phyloP scores from a whole-genome alignment of 1,140 invertebrate genomes.

The Ruditapes philippinarum region DNA sequence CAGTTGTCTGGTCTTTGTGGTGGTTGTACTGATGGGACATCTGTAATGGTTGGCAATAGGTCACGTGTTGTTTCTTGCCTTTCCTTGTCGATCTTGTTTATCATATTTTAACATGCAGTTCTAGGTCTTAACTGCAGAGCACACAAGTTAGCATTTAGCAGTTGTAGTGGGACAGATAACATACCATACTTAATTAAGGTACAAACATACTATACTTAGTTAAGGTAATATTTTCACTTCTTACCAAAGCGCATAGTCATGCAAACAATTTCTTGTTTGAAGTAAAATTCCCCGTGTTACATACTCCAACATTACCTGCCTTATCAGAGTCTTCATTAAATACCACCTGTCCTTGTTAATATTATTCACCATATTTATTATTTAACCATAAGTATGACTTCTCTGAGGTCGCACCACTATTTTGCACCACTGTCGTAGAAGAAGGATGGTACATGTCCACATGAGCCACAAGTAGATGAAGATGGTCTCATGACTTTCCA shows the following conservation, averaged over 20 bases:
- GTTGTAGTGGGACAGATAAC: neutral
- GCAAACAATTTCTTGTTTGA: too few species aligned
- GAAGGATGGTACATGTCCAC: slow-evolving; percentile 2
- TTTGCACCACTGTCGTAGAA: neutral
- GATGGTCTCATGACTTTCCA: slow-evolving; percentile 32
- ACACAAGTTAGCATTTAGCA: neutral
- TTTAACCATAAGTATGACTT: slow-evolving; percentile 22
- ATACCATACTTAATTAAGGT: slow-evolving; percentile 18
- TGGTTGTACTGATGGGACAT: too few species aligned
- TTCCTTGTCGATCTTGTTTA: too few species aligned
- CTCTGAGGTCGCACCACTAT: neutral
- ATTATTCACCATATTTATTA: too few species aligned
- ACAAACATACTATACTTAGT: neutral
- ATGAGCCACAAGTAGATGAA: slow-evolving; percentile 6
- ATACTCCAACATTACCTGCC: neutral
- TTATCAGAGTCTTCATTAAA: slow-evolving; percentile 30
- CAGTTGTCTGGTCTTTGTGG: too few species aligned
- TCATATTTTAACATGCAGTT: too few species aligned
- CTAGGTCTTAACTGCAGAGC: neutral
- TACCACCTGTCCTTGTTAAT: too few species aligned
- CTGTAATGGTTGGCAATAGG: too few species aligned
- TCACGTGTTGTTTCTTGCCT: too few species aligned
- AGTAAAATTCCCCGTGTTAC: too few species aligned
- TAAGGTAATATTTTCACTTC: slow-evolving; percentile 37
- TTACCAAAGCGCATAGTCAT: slow-evolving; percentile 13